These are phyloP conservation scores for Ibycter americanus DNA, from an alignment of 2,797 vertebrate species.

Conservation along the genomic window DNA sequence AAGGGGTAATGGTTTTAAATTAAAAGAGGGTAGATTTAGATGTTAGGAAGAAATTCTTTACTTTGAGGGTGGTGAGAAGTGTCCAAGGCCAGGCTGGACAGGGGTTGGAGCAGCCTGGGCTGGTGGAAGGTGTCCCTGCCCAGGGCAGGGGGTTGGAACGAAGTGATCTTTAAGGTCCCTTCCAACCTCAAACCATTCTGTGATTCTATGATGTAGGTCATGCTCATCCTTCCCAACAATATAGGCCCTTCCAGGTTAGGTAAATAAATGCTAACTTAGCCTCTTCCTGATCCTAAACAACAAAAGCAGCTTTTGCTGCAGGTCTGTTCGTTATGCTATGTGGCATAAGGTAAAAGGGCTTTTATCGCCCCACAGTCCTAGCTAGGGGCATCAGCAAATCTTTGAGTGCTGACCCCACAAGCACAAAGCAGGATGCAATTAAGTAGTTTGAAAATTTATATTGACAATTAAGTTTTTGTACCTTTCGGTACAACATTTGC, in stretches of 20 bases:
- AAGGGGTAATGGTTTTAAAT: no score
- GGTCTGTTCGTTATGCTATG: fast-evolving
- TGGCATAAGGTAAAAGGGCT: neutral
- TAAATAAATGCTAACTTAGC: neutral
- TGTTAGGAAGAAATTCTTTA: no score
- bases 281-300: neutral
- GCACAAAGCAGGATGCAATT: neutral
- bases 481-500: neutral
- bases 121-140: no score
- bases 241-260: neutral
- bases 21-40: no score
- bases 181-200: no score
- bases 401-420: neutral
- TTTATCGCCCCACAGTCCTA: neutral
- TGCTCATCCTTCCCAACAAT: neutral
- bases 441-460: neutral
- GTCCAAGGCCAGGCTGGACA: no score
- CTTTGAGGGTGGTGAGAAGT: no score
- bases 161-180: no score
- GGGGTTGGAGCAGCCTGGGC: no score
- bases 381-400: neutral
- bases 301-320: neutral
- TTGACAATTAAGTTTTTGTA: neutral
- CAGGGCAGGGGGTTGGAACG: no score
- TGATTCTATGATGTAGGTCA: neutral